Base-by-base conservation (phyloP, 2,797 vertebrate genomes). In the Poecilia picta region DNA sequence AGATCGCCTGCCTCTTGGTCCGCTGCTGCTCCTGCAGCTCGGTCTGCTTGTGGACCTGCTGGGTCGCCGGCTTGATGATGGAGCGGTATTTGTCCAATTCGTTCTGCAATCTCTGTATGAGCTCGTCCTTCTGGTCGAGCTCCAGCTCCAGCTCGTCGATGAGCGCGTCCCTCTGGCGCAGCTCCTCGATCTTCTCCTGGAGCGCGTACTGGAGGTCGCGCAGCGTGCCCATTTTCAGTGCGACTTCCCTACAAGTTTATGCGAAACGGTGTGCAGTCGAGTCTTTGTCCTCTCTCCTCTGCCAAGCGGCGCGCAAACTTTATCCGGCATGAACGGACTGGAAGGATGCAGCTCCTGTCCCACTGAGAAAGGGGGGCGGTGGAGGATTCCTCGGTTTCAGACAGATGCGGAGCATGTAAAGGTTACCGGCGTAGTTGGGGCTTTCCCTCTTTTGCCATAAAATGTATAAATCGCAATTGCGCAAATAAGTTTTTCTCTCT, bases 151-250 rank as follows among this genome's bases (percentile, higher is more conserved):
- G 96, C 94, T 99, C 98, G 92, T 99, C 98, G 87, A 99, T 99
- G 88, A 99, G 97, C 79, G 98, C 97, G 95, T 99, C 98, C 87
- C 98, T 95, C 93, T 99, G 98, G 88, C 98, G 96, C 94, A 99
- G 96, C 96, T 99, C 98, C 95, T 99, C 98, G 72, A 99, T 99
- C 95, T 99, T 99, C 95, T 99, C 98, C 95, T 99, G 98, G 88
- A 99, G 95, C 90, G 98, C 98, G 84, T 99, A 99, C 93, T 99
- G 98, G 88, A 99, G 96, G 95, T 99, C 98, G 93, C 98, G 97
- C 95, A 99, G 93, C 89, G 98, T 99, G 89, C 98, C 98, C 98
- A 99, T 99, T 73, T 33, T 89, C 88, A 20, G 71, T 41, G 83
- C 57, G 84, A 91, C 88, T 92, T 85, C 80, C 78, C 82, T 10